phyloP scores from a whole-genome alignment of 2,113 vertebrate species.

The Microcebus griseorufus region DNA sequence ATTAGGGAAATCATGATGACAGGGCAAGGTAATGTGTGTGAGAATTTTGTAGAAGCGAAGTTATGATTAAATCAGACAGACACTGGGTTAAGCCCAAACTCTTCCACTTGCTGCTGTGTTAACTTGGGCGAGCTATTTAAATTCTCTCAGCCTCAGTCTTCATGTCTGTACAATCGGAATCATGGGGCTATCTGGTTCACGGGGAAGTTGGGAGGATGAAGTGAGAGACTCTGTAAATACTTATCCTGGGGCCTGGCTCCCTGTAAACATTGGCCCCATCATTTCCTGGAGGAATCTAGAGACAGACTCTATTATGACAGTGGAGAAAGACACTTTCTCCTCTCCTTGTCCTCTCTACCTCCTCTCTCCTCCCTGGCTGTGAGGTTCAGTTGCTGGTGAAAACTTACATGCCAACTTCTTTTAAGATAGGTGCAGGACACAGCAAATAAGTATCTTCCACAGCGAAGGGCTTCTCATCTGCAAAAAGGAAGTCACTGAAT shows the following conservation, averaged over 20 bases:
- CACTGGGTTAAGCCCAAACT: background rate
- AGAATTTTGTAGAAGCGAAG: conserved; percentile 43
- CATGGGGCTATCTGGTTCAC: background rate
- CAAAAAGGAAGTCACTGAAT: conserved; percentile 56
- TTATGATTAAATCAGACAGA: conserved; percentile 34
- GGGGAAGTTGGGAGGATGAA: background rate
- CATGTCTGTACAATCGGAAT: background rate
- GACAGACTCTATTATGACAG: background rate
- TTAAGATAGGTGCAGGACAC: conserved; percentile 94
- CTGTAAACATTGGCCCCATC: background rate
- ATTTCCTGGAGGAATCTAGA: background rate
- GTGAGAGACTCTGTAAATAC: background rate
- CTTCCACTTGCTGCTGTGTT: background rate
- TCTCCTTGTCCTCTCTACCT: background rate
- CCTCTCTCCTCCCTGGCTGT: background rate
- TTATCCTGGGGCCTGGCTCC: background rate
- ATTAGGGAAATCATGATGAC: background rate
- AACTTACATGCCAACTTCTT: conserved; percentile 96
- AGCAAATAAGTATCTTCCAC: conserved; percentile 97
- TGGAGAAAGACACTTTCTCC: background rate
- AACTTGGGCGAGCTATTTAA: background rate
- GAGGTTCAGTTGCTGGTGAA: background rate
- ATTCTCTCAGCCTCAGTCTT: background rate
- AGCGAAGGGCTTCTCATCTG: conserved; percentile 95
- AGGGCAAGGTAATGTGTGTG: background rate